A percentile compares a stretch with the other conserved stretches of the same genome.
Conservation (phyloP, 2,113 vertebrate species). For the Alligator sinensis region DNA sequence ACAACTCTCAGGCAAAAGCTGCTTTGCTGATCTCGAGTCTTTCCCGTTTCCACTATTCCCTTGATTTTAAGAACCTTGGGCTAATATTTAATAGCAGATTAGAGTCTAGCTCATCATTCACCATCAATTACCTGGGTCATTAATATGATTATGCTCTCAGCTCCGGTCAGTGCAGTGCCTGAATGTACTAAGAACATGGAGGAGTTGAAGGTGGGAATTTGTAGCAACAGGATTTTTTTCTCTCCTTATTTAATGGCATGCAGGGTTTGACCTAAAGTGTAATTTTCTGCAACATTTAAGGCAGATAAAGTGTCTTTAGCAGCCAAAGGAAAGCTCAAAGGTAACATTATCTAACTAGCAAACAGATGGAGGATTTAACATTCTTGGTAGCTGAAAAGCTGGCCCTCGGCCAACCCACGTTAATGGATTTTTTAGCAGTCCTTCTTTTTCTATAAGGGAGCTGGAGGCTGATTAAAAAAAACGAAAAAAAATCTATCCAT, state of each 20-base stretch:
- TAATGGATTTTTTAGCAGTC: conserved; percentile 76
- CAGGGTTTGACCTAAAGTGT: conserved; percentile 75
- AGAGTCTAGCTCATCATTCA: conserved; percentile 69
- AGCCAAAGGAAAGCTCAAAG: conserved; percentile 77
- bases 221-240: conserved; percentile 36
- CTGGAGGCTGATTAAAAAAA: neutral
- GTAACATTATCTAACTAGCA: conserved; percentile 78
- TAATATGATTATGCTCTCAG: conserved; percentile 51
- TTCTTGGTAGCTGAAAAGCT: conserved; percentile 74
- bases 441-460: conserved; percentile 44
- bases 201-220: conserved; percentile 62
- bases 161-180: conserved; percentile 35
- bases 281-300: conserved; percentile 80
- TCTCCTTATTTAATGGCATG: conserved; percentile 55
- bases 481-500: neutral
- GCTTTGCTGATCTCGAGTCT: conserved; percentile 54
- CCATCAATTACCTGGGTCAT: conserved; percentile 70
- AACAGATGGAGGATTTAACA: conserved; percentile 76
- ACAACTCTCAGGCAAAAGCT: neutral
- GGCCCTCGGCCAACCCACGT: conserved; percentile 60
- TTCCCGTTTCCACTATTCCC: conserved; percentile 66
- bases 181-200: conserved; percentile 43
- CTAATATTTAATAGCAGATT: conserved; percentile 74
- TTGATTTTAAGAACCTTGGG: conserved; percentile 62
- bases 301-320: conserved; percentile 76